Evolutionary conservation across 1,140 invertebrate genomes (phyloP), one percentile per base, ranked within the genome.

Genomic region (Philotrypesis tridentata): DNA sequence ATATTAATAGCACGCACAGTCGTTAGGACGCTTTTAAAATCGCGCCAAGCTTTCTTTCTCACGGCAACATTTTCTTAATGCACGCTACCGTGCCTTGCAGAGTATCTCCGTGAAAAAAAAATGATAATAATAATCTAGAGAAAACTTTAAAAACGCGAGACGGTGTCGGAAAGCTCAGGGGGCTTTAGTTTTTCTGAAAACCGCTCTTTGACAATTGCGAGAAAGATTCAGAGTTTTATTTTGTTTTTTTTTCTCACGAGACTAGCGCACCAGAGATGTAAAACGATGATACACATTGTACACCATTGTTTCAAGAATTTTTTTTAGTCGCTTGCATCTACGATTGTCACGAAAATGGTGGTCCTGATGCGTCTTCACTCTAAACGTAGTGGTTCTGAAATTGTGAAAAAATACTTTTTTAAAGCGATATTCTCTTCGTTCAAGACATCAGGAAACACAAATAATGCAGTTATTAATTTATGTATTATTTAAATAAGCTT

Each of bases 1-100:
- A n/a, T 55, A 55, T 48, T 14, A 11, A n/a, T 4, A 1, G 14
- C 21, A 17, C 48, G 48, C 48, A n/a, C 9, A n/a, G 48, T 55
- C 48, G 48, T 55, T 55, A 17, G 48, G 48, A 55, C 48, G 48
- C 48, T 55, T 55, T 55, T 21, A 43, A 43, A 55, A 17, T 0
- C 4, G 48, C 48, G 48, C 48, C 17, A 55, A 55, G 21, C 23
- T 65, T 65, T 25, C n/a, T 70, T 70, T 31, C 68, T 33, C 21
- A n/a, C 68, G 29, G n/a, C 68, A 37, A 31, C 33, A 70, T 70
- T 70, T 70, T 70, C 33, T 70, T 70, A 70, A 70, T 70, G 68
- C 31, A 37, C 17, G 21, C 29, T 37, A 31, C 29, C 68, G 29
- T 8, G n/a, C 68, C 68, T 70, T 37, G 14, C 1, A 70, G 9